These are phyloP conservation scores for Euzetes globulus DNA, from an alignment of 2,888 invertebrate genomes.

Conservation along the genomic window DNA sequence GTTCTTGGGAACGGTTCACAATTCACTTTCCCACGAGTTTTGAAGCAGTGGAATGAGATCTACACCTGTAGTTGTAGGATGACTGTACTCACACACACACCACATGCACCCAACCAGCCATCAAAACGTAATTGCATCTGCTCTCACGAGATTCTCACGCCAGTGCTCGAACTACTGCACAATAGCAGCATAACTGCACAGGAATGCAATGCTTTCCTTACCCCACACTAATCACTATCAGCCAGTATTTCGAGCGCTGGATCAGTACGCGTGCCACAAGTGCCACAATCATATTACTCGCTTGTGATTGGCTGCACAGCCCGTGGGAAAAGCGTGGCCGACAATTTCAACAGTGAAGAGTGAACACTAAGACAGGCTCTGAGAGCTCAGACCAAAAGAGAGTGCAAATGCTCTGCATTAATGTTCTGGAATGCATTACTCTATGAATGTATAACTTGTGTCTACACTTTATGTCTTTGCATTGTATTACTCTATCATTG, in stretches of 20 bases:
- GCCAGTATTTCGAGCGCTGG: conserved; percentile 10
- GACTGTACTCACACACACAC: conserved; percentile 16
- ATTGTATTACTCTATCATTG: too few species aligned
- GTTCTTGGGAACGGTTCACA: conserved; percentile 28
- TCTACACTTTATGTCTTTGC: too few species aligned
- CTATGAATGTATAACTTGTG: too few species aligned
- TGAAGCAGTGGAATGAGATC: conserved; percentile 18
- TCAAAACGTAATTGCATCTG: conserved; percentile 28
- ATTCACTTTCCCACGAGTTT: conserved; percentile 31
- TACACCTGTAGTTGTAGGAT: conserved; percentile 24
- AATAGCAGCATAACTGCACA: conserved; percentile 11
- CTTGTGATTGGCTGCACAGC: conserved; percentile 17
- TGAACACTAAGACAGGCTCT: neutral
- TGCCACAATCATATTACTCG: conserved; percentile 22
- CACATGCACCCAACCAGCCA: conserved; percentile 29
- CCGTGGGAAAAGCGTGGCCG: conserved; percentile 28
- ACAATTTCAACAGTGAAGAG: conserved; percentile 8
- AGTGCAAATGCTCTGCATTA: neutral
- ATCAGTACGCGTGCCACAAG: conserved; percentile 23
- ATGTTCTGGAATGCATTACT: neutral
- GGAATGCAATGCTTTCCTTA: neutral
- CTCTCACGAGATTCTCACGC: conserved; percentile 13
- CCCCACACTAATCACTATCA: neutral
- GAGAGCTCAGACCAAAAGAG: neutral
- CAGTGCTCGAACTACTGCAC: conserved; percentile 6